Conservation (phyloP, 2,888 invertebrate species). For the Eupithecia inturbata region DNA sequence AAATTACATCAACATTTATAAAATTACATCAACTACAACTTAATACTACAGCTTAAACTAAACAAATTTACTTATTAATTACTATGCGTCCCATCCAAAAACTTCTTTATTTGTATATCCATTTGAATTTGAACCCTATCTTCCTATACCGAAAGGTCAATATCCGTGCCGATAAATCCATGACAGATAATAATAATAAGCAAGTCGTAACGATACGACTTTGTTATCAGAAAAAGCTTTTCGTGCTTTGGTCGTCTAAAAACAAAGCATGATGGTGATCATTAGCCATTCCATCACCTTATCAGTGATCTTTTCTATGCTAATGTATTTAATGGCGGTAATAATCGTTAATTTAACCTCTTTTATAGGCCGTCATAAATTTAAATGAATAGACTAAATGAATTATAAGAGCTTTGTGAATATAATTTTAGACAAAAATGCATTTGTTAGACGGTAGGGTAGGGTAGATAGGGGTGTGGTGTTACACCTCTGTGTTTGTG, state of each 20-base stretch:
- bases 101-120: too few relatives aligned
- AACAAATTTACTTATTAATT: too few relatives aligned
- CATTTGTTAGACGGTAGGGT: background rate
- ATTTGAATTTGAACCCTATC: too few relatives aligned
- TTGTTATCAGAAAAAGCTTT: constrained; percentile 23
- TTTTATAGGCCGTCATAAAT: constrained; percentile 28
- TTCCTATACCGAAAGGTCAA: too few relatives aligned
- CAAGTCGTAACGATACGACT: background rate
- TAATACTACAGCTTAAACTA: too few relatives aligned
- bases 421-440: background rate
- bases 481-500: too few relatives aligned
- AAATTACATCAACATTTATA: too few relatives aligned
- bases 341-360: constrained; percentile 33
- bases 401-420: background rate
- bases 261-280: constrained; percentile 24
- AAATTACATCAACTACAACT: too few relatives aligned
- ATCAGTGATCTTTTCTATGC: constrained; percentile 30
- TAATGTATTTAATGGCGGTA: constrained; percentile 30
- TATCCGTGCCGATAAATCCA: background rate
- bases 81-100: too few relatives aligned
- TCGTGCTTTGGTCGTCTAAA: constrained; percentile 11
- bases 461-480: too few relatives aligned
- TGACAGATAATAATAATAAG: background rate
- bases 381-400: constrained; percentile 10
- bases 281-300: constrained; percentile 28